Percentiles rank a stretch among this genome's conserved stretches.
Evolutionary conservation across 2,113 vertebrate species (phyloP).

Genomic region (Opisthocomus hoazin): DNA sequence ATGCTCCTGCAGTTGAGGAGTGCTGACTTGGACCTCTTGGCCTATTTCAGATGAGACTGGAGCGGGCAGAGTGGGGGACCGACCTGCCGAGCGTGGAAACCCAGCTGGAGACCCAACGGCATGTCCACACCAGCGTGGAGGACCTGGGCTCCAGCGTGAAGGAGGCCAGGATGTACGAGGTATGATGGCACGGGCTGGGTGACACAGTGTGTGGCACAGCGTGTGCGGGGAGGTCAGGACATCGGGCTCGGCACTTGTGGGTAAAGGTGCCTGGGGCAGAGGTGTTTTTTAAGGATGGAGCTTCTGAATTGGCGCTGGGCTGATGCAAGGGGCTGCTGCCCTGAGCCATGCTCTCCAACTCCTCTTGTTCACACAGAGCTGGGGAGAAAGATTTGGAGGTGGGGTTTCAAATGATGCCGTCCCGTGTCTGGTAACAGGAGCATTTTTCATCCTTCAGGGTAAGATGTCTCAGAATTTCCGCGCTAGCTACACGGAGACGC

Average conservation of each 20-base stretch:
- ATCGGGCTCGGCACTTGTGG: fast-evolving
- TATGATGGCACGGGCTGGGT: neutral
- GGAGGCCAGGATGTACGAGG: conserved; percentile 89
- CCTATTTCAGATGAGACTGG: conserved; percentile 81
- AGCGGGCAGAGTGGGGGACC: conserved; percentile 90
- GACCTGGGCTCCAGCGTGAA: conserved; percentile 85
- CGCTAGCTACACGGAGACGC: conserved; percentile 87
- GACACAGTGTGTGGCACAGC: fast-evolving
- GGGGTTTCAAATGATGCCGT: neutral
- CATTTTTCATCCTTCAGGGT: conserved; percentile 60
- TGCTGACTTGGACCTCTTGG: neutral
- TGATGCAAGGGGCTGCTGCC: neutral
- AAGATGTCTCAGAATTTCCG: conserved; percentile 91
- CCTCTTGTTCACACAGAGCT: fast-evolving
- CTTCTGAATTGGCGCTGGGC: neutral
- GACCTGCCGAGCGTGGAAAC: conserved; percentile 90
- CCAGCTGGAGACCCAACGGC: conserved; percentile 87
- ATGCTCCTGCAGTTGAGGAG: neutral
- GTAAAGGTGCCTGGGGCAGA: neutral
- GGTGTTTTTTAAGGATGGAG: neutral
- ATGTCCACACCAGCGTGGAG: conserved; percentile 84
- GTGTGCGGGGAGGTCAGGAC: fast-evolving
- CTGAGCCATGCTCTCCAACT: neutral
- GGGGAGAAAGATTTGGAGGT: neutral
- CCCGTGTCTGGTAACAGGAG: fast-evolving